A percentile compares a stretch with the other conserved stretches of the same genome.
Evolutionary conservation across 2,797 vertebrate genomes (phyloP).

Genomic region (Bovichtus variegatus): DNA sequence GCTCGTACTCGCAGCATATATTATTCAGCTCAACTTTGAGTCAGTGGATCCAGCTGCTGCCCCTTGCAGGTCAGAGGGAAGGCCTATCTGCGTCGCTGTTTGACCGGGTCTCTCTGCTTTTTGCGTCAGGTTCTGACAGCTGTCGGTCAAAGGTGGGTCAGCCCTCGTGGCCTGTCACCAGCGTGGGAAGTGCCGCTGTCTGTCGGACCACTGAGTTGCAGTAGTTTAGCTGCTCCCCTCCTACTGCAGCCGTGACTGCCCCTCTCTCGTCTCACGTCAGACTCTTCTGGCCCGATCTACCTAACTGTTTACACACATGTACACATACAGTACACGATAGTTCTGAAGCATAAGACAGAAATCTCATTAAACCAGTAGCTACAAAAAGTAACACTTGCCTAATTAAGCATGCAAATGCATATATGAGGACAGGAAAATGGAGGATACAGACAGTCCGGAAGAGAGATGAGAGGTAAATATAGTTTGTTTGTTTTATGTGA

Average conservation of each 20-base stretch:
- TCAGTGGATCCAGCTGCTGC: constrained; percentile 28
- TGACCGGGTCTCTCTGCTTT: background rate
- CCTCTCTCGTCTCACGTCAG: background rate
- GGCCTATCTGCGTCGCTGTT: constrained; percentile 25
- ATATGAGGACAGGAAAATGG: background rate
- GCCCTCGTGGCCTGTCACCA: constrained; percentile 29
- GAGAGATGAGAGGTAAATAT: constrained; percentile 35
- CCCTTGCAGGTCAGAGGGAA: constrained; percentile 3
- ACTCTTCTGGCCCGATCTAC: background rate
- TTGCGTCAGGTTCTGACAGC: constrained; percentile 25
- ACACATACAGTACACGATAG: background rate
- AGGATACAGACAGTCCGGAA: constrained; percentile 1
- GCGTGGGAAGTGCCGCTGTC: constrained; percentile 16
- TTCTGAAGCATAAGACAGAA: background rate
- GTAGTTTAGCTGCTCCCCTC: constrained; percentile 36
- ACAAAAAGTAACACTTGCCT: background rate
- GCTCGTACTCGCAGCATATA: constrained; percentile 38
- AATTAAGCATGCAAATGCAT: background rate
- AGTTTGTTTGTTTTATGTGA: constrained; percentile 54
- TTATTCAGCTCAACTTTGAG: constrained; percentile 8
- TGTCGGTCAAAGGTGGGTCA: constrained; percentile 37
- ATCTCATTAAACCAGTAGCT: background rate
- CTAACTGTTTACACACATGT: constrained; percentile 10
- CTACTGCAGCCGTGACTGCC: constrained; percentile 35
- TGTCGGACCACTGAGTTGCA: background rate